Conservation (phyloP, 2,113 vertebrate genomes). For the Arizona elegans region DNA sequence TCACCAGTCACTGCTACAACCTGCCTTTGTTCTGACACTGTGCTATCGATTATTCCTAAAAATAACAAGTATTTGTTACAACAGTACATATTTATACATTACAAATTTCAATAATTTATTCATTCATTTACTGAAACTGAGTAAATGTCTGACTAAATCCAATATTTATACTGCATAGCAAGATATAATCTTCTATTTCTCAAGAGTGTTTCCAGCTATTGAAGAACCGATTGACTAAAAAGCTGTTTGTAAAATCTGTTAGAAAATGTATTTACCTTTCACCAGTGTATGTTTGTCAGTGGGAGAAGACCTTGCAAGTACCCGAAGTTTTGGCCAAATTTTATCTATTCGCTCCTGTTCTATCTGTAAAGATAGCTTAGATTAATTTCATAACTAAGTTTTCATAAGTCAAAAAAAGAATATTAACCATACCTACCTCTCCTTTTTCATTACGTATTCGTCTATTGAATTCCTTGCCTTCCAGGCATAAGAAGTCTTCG, state of each 20-base stretch:
- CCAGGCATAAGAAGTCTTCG: constrained; percentile 94
- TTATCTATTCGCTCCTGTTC: constrained; percentile 98
- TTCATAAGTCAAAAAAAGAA: not conserved
- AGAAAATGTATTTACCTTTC: constrained; percentile 79
- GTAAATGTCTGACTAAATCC: not conserved
- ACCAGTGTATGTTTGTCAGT: constrained; percentile 98
- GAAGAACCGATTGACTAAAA: not conserved
- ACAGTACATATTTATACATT: not conserved
- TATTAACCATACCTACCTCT: constrained; percentile 76
- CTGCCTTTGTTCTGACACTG: constrained; percentile 88
- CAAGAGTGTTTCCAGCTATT: not conserved
- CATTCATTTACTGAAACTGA: not conserved
- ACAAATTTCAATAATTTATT: not conserved
- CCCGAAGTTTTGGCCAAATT: constrained; percentile 97
- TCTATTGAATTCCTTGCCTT: constrained; percentile 98
- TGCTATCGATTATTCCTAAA: constrained; percentile 98
- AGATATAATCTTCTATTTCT: not conserved
- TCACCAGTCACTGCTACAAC: constrained; percentile 98
- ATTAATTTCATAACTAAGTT: constrained; percentile 8
- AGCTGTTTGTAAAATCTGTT: not conserved
- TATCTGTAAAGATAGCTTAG: constrained; percentile 78
- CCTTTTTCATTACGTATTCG: constrained; percentile 98
- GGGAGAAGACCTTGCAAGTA: constrained; percentile 95
- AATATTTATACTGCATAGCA: not conserved
- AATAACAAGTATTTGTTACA: constrained; percentile 3